A percentile compares a stretch with the other conserved stretches of the same genome.
These are phyloP conservation scores for Acholoe squamosa DNA, from an alignment of 2,888 invertebrate species.

Conservation along the genomic window DNA sequence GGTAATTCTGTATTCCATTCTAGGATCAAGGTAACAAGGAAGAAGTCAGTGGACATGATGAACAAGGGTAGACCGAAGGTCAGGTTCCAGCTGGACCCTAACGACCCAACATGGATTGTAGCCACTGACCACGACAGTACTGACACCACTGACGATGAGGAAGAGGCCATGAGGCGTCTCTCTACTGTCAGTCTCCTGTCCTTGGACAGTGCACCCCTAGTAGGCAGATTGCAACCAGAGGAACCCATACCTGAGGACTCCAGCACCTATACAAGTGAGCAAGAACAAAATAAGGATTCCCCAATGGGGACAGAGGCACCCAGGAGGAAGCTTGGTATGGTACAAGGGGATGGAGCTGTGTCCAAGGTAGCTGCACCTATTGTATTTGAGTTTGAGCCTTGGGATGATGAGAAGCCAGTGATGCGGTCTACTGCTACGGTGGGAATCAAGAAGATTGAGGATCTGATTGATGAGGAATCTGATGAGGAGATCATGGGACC, in stretches of 20 bases:
- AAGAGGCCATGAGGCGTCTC: not conserved
- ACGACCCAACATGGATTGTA: slow-evolving; percentile 31
- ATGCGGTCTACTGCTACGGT: not conserved
- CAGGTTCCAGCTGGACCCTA: slow-evolving; percentile 33
- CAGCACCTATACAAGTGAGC: not conserved
- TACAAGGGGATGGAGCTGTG: not conserved
- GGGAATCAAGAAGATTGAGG: not conserved
- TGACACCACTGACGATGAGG: not conserved
- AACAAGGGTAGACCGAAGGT: not conserved
- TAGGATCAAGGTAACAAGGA: slow-evolving; percentile 28
- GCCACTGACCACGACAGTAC: slow-evolving; percentile 26
- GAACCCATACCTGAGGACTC: not conserved
- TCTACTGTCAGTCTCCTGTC: not conserved
- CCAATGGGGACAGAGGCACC: not conserved
- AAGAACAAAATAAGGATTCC: not conserved
- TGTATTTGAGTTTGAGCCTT: not conserved
- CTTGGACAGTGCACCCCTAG: not conserved
- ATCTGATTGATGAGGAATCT: not conserved
- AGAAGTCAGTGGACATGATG: not conserved
- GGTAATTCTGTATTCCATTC: too few species aligned
- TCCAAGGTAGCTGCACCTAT: not conserved
- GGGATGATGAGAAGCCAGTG: not conserved
- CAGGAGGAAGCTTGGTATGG: not conserved
- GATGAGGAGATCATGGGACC: too few species aligned
- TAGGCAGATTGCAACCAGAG: not conserved